Evolutionary conservation across 2,797 vertebrate genomes (phyloP).

Genomic region (Nasua narica): DNA sequence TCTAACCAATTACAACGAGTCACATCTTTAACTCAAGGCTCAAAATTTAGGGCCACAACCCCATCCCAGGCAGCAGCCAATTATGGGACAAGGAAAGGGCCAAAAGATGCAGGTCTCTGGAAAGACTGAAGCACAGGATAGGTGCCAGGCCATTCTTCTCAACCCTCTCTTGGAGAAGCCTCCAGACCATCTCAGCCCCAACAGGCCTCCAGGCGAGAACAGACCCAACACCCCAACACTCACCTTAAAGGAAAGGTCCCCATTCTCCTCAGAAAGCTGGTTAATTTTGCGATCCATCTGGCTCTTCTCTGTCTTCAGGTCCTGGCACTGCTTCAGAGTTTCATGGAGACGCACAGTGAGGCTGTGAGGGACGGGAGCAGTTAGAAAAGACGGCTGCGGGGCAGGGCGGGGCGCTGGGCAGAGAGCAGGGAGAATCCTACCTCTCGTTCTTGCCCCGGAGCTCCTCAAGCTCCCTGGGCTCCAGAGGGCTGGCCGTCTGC

Average conservation of each 20-base stretch:
- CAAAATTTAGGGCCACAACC: background rate
- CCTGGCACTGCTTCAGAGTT: constrained; percentile 90
- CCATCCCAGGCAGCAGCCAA: background rate
- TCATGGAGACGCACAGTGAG: constrained; percentile 90
- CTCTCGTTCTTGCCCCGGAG: constrained; percentile 87
- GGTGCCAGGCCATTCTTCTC: background rate
- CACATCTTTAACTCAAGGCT: background rate
- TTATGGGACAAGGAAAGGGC: background rate
- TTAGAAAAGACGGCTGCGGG: background rate
- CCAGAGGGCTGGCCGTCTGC: constrained; percentile 82
- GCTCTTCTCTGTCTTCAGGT: constrained; percentile 88
- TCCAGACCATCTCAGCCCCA: background rate
- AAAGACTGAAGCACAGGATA: background rate
- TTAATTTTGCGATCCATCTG: constrained; percentile 93
- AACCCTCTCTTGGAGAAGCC: background rate
- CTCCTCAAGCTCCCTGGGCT: constrained; percentile 85
- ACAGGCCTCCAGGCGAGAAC: background rate
- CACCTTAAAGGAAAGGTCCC: constrained; percentile 92
- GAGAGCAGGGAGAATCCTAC: constrained; percentile 74
- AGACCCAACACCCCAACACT: rapidly evolving
- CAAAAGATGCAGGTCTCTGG: background rate
- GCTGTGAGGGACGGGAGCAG: constrained; percentile 72
- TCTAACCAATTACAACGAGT: background rate
- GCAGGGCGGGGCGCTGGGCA: background rate
- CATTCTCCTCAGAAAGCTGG: constrained; percentile 92